Base-by-base conservation (phyloP, 2,113 vertebrate species). In the Nesoenas mayeri region DNA sequence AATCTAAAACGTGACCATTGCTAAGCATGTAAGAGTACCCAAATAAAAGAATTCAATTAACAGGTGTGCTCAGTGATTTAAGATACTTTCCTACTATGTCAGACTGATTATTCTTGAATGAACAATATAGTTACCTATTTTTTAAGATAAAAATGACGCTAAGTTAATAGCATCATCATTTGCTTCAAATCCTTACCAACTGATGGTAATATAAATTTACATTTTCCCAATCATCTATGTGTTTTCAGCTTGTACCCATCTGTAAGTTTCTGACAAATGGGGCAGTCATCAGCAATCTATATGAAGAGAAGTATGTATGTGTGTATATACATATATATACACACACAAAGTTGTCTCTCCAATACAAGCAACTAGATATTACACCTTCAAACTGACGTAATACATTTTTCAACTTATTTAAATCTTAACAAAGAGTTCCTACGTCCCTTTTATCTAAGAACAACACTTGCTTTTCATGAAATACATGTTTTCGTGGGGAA, bases 151-250 rank as follows among this genome's bases (percentile, higher is more conserved):
- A 6, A 0, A 3, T 19, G 36, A n/a, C n/a, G n/a, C 22, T n/a
- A 67, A 83, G 40, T 79, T 86, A 94, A 77, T 5, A 74, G 79
- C 60, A 79, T 91, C n/a, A 73, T 91, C n/a, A 70, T 57, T 50
- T 67, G 56, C 67, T 91, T 90, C 88, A 93, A 78, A 83, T 51
- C 67, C 61, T 83, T 70, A 38, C 34, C 60, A 89, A 95, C 84
- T 73, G 36, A 85, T 53, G 42, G 85, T 77, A 91, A 85, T 57
- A 77, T 16, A 83, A 90, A 94, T 70, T 47, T 60, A 61, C 14
- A 67, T 58, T 86, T 91, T 70, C 69, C 74, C 74, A 80, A 18
- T 24, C 50, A 73, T 44, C 34, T 77, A 14, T 2, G 0, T 58
- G 56, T 83, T 86, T 90, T 86, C 79, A 74, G 56, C 29, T 74